A percentile compares a stretch with the other conserved stretches of the same genome.
Conservation (phyloP, 2,797 vertebrate species). For the Sarcoramphus papa region DNA sequence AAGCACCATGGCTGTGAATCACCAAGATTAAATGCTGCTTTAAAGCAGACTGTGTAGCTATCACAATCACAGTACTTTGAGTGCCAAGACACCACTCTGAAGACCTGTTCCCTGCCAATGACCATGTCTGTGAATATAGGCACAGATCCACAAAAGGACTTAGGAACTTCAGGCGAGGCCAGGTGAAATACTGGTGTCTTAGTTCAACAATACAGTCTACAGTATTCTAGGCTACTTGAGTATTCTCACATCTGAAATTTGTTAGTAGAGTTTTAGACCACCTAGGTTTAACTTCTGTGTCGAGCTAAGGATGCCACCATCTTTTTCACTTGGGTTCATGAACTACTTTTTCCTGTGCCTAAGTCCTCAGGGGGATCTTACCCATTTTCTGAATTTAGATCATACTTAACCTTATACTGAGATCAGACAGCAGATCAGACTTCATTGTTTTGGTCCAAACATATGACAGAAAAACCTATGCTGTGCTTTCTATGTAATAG, state of each 20-base stretch:
- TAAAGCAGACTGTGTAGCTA: not conserved
- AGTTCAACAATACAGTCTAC: not conserved
- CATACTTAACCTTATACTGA: not conserved
- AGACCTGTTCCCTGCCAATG: not conserved
- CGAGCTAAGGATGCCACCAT: not conserved
- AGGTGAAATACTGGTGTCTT: not conserved
- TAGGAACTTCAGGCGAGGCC: not conserved
- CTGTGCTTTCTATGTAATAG: not conserved
- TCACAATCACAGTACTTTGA: not conserved
- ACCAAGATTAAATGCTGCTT: not conserved
- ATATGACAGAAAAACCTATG: not conserved
- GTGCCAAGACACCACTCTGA: not conserved
- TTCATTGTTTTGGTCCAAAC: not conserved
- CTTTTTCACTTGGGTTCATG: not conserved
- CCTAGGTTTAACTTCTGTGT: not conserved
- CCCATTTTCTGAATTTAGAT: not conserved
- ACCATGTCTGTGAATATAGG: not conserved
- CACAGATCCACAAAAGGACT: not conserved
- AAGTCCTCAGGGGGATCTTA: not conserved
- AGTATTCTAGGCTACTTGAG: not conserved
- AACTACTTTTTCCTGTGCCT: not conserved
- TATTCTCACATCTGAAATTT: not conserved
- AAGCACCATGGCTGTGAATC: not conserved
- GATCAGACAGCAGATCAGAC: not conserved
- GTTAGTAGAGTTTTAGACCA: not conserved